These are phyloP conservation scores for Sarcophaga caerulescens DNA, from an alignment of 2,888 invertebrate genomes.

Conservation along the genomic window DNA sequence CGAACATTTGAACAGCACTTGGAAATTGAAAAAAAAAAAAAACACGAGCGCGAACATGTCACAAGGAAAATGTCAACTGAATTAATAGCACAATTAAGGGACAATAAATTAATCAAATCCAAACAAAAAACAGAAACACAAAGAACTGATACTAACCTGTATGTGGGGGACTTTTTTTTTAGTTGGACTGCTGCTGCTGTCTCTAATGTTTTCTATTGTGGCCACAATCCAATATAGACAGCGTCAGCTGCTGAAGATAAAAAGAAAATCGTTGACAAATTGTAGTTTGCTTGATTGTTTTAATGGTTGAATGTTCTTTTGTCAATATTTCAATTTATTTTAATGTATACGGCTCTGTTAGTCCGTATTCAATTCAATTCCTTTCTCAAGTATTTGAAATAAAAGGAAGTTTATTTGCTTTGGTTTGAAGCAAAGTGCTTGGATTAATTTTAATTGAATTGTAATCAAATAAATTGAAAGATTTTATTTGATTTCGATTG, in stretches of 20 bases:
- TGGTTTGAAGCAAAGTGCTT: too few relatives aligned
- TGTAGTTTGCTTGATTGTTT: neutral
- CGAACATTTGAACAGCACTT: neutral
- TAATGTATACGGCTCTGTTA: neutral
- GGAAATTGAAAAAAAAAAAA: too few relatives aligned
- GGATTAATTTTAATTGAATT: too few relatives aligned
- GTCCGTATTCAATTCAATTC: too few relatives aligned
- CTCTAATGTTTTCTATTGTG: neutral
- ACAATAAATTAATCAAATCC: constrained; percentile 43
- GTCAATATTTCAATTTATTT: neutral
- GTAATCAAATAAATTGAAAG: too few relatives aligned
- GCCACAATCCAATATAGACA: neutral
- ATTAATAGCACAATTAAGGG: constrained; percentile 48
- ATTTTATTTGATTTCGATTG: too few relatives aligned
- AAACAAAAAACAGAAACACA: neutral
- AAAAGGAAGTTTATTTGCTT: too few relatives aligned
- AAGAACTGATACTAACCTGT: constrained; percentile 2
- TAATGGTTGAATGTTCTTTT: neutral
- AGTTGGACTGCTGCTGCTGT: neutral
- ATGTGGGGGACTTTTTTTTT: neutral
- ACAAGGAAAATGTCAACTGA: constrained; percentile 10
- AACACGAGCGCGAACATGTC: neutral
- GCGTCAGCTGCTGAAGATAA: neutral
- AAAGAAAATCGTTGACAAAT: neutral
- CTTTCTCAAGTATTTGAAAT: too few relatives aligned